Evolutionary conservation across 2,113 vertebrate genomes (phyloP).

Genomic region (Sorex araneus): DNA sequence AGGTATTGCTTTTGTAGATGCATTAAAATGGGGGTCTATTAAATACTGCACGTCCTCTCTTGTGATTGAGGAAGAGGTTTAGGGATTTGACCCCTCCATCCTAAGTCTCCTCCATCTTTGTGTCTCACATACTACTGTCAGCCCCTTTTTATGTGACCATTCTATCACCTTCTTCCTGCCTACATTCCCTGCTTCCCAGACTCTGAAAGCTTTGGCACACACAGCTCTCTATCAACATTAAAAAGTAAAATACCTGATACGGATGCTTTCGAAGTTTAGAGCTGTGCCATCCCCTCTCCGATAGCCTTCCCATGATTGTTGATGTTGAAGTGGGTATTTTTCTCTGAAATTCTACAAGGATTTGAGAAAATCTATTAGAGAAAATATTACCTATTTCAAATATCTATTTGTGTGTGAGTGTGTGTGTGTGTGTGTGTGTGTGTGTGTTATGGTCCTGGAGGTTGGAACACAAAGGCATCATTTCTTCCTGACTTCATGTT

Average conservation of each 20-base stretch:
- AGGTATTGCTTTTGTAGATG: not conserved
- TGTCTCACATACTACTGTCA: not conserved
- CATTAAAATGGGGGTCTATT: not conserved
- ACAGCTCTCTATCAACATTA: not conserved
- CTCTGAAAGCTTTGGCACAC: not conserved
- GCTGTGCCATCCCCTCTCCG: not conserved
- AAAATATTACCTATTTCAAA: not conserved
- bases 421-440: not conserved
- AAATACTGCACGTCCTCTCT: not conserved
- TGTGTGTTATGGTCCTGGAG: not conserved
- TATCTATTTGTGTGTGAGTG: not conserved
- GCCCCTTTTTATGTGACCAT: not conserved
- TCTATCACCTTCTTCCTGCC: not conserved
- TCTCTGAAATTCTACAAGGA: not conserved
- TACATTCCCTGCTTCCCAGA: not conserved
- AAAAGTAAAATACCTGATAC: not conserved
- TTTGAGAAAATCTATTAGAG: not conserved
- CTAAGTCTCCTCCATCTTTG: not conserved
- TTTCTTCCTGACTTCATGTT: not conserved
- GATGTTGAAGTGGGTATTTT: not conserved
- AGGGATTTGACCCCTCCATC: not conserved
- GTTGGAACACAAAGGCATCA: not conserved
- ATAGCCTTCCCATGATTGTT: not conserved
- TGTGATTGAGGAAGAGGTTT: not conserved
- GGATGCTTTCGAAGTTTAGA: conserved; percentile 12